Base-by-base conservation (phyloP, 2,113 vertebrate species). In the Petrocephalus microphthalmus region DNA sequence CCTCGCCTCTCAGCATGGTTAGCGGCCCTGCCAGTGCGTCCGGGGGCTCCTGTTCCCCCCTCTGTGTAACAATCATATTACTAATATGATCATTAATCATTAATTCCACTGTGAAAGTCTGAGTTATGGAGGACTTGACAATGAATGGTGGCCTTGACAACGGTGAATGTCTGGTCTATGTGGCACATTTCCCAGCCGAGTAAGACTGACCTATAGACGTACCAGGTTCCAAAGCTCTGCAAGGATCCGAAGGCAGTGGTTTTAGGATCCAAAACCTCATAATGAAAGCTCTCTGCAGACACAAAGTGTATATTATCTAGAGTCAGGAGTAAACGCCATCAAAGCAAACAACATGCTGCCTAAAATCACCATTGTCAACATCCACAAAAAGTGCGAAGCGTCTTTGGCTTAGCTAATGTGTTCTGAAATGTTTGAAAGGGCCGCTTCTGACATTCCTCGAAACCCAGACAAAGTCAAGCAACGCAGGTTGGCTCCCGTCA, bases 391-490 rank as follows among this genome's bases (percentile, higher is more conserved):
- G 29, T n/a, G 60, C 60, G 4, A 67, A 15, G 47, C 49, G 25
- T 84, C 82, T 84, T 51, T 37, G 29, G 71, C 13, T 37, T 6
- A 37, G 33, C 33, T 19, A 42, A 33, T 37, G 13, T 42, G 71
- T 19, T 42, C 71, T 20, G 57, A 60, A 60, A 60, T 60, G 57
- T n/a, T 13, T 60, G 29, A 78, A 74, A 78, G 29, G 29, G 15
- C 5, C 17, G 71, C 33, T 42, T 17, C 17, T 78, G 29, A 19
- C 33, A 42, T 78, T 8, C 33, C 33, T 78, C 33, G 71, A 78
- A 78, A 78, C 71, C 71, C 33, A 74, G 71, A 78, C 71, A 78
- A 19, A 84, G 82, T 84, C 82, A 51, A 47, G 45, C 81, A 83
- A 83, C 33, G 17, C 33, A 37, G 71, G 29, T 42, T 42, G 71